Evolutionary conservation across 2,797 vertebrate species (phyloP).

Genomic region (Mycteria americana): DNA sequence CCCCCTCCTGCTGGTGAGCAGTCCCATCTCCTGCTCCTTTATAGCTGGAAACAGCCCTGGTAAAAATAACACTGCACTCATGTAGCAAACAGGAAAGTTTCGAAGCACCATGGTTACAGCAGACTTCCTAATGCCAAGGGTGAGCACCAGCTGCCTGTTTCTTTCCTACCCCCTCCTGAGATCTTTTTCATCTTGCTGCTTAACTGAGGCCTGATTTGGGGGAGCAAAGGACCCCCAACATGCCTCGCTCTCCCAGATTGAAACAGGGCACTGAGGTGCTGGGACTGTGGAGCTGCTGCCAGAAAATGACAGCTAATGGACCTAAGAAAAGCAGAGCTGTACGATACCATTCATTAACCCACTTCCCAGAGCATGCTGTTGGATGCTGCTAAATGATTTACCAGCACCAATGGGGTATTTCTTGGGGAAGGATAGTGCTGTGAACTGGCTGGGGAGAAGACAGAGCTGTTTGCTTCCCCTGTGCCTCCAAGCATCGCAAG

Average conservation of each 20-base stretch:
- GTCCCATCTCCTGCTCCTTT: neutral
- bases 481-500: neutral
- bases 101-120: neutral
- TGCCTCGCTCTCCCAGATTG: rapidly evolving
- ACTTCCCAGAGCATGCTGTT: neutral
- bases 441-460: neutral
- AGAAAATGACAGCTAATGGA: neutral
- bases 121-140: neutral
- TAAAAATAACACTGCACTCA: neutral
- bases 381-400: neutral
- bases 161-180: neutral
- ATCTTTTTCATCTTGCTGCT: neutral
- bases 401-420: neutral
- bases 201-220: neutral
- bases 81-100: neutral
- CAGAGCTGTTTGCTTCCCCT: neutral
- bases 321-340: neutral
- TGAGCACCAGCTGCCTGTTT: neutral
- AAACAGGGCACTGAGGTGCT: neutral
- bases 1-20: neutral
- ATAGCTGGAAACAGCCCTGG: neutral
- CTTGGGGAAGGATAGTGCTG: neutral
- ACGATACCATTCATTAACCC: neutral
- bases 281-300: neutral
- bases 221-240: neutral